Evolutionary conservation across 2,113 vertebrate species (phyloP), one percentile per base, ranked within the genome.

Genomic region (Trogon melanurus): DNA sequence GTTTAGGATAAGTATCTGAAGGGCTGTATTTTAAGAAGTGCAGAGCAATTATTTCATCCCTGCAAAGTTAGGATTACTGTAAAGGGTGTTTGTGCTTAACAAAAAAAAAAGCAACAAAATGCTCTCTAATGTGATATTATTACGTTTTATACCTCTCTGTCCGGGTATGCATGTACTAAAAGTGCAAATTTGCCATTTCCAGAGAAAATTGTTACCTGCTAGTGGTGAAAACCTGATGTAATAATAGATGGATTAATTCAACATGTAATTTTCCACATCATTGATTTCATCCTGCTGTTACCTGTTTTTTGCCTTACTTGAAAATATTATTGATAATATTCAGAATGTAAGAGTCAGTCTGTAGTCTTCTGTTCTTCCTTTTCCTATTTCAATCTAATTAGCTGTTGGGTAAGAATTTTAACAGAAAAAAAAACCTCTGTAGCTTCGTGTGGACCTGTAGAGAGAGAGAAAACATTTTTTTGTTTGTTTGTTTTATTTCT

Each of bases 151-250:
- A 20, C 13, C 7, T 79, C 44, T 79, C 30, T 47, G 32, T 75
- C 66, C 20, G 65, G 74, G 30, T 75, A 47, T 54, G 25, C 10
- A 73, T 23, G 32, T 20, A 80, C 36, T 25, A 47, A 76, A 70
- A 88, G 54, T 66, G 82, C 64, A 93, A 85, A 96, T 86, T 73
- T 93, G 71, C 79, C 38, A n/a, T 56, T 96, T 94, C 75, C 67
- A 88, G 51, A 66, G 67, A 73, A 95, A 81, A 34, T 45, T 48
- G 25, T 72, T 91, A 67, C 11, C 36, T 89, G 16, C 70, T 38
- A 78, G 22, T 88, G 34, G 67, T 56, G 72, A 71, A 78, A 79
- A 48, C 8, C 60, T 92, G 88, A 92, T 62, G 83, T 81, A 87
- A 87, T 57, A 74, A 27, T 23, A 89, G 53, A 60, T 18, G 88